phyloP scores from a whole-genome alignment of 2,888 invertebrate species.

The Polymixis lichenea region DNA sequence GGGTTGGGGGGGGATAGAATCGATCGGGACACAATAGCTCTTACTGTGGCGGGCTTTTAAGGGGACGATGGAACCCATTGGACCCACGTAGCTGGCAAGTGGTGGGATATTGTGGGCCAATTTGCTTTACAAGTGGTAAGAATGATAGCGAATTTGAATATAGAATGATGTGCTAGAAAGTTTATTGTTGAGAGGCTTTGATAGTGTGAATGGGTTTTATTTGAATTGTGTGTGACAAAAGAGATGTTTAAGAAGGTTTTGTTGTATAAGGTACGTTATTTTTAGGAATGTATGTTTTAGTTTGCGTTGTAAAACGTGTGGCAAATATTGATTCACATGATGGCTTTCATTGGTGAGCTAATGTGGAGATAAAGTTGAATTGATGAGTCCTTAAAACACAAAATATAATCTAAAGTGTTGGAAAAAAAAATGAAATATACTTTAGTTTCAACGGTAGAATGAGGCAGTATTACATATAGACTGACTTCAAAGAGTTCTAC shows the following conservation, averaged over 20 bases:
- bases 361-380: too few relatives aligned
- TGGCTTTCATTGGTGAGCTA: too few relatives aligned
- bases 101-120: conserved; percentile 57
- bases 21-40: conserved; percentile 70
- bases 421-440: neutral
- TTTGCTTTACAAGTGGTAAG: conserved; percentile 47
- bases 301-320: neutral
- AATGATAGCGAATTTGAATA: conserved; percentile 57
- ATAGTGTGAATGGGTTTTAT: conserved; percentile 3
- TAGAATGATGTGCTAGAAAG: conserved; percentile 30
- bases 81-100: conserved; percentile 43
- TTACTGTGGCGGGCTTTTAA: conserved; percentile 53
- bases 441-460: neutral
- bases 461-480: neutral
- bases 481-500: neutral
- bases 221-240: neutral
- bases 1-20: conserved; percentile 60
- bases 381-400: neutral
- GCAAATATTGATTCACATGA: neutral
- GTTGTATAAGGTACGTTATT: neutral
- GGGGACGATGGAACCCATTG: conserved; percentile 50
- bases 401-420: neutral
- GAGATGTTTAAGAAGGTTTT: neutral
- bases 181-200: conserved; percentile 14
- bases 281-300: neutral